Evolutionary conservation across 2,113 vertebrate genomes (phyloP).

Genomic region (Pterophyllum scalare): DNA sequence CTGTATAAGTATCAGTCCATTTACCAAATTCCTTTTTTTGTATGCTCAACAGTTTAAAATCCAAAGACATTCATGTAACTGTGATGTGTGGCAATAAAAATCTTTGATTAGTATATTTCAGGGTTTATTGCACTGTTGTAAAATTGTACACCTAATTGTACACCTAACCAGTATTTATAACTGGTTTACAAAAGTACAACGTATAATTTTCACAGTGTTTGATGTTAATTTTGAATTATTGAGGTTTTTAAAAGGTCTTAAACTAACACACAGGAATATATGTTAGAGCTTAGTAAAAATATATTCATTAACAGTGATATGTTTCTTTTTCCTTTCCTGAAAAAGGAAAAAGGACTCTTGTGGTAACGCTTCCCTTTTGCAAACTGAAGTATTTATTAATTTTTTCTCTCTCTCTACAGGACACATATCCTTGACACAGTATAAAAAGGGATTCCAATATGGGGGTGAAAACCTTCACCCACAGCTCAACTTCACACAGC

Average conservation of each 20-base stretch:
- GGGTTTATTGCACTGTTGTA: not conserved
- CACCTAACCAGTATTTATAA: not conserved
- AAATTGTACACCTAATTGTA: not conserved
- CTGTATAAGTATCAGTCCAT: no score
- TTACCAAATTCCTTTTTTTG: not conserved
- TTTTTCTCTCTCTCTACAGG: constrained; percentile 46
- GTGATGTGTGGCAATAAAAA: no score
- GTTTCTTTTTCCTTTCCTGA: not conserved
- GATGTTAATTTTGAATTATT: not conserved
- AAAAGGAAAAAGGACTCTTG: not conserved
- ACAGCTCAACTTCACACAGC: constrained; percentile 91
- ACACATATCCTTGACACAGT: constrained; percentile 12
- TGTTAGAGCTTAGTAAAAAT: not conserved
- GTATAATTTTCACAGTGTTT: not conserved
- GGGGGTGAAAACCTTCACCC: constrained; percentile 96
- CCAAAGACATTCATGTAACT: no score
- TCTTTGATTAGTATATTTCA: no score
- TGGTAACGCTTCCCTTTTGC: not conserved
- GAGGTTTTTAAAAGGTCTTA: not conserved
- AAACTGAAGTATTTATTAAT: not conserved
- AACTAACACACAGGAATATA: not conserved
- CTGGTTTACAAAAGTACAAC: not conserved
- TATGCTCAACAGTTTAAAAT: no score
- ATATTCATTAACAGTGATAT: not conserved
- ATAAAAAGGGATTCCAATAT: constrained; percentile 74